Evolutionary conservation across 2,113 vertebrate genomes (phyloP), one percentile per base, ranked within the genome.

Genomic region (Sylvia atricapilla): DNA sequence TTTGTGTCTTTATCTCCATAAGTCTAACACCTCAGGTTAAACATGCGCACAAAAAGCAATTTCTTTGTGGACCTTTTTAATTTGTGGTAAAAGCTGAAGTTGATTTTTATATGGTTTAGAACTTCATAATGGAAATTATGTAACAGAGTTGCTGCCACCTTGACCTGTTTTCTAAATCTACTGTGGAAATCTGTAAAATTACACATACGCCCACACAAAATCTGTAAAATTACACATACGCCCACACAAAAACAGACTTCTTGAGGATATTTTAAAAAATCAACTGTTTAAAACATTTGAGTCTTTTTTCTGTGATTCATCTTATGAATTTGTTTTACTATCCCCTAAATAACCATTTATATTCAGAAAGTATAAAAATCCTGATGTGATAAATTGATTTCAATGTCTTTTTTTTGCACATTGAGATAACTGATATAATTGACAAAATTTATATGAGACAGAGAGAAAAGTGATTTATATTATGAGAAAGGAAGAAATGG

Each of bases 161-260:
- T 96, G 78, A 88, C 49, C 85, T 80, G 24, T 76, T 96, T 69
- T 90, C 44, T 30, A 88, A 69, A 85, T 85, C 31, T 53, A 25
- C 11, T 68, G 28, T 50, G 31, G 33, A 94, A 90, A 85, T 56
- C 41, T 60, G 19, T 79, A 67, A 75, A 89, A 95, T 72, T 93
- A 60, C 47, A 64, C 7, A 50, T 35, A 63, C 7, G 24, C 53
- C 58, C 39, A n/a, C 64, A 77, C 3, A n/a, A 37, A 41, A 85
- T 56, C 41, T 60, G 19, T 79, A 67, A 75, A 89, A 95, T 72
- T 93, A 60, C 47, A 64, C 7, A 50, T 35, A 63, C 7, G 24
- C 53, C 58, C 39, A n/a, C 64, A 77, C 3, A n/a, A 37, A 41
- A 82, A 53, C 13, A 58, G 44, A 14, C 4, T 43, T 70, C 64